phyloP scores from a whole-genome alignment of 2,888 invertebrate genomes.

The Chorisops tibialis region DNA sequence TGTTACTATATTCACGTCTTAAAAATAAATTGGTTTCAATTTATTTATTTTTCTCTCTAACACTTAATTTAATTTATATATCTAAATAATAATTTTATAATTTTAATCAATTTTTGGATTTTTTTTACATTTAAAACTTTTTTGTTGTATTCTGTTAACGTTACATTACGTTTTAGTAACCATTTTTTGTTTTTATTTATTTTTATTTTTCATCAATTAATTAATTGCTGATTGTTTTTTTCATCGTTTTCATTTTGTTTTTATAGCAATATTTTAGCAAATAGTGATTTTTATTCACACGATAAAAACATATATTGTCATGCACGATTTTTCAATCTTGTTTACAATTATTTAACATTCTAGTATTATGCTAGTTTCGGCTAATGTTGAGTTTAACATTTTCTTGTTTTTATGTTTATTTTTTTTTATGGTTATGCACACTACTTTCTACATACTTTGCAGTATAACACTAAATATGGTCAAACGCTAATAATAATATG shows the following conservation, averaged over 20 bases:
- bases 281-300: slow-evolving; percentile 23
- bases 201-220: slow-evolving; percentile 3
- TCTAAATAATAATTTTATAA: no score
- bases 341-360: slow-evolving; percentile 17
- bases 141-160: slow-evolving; percentile 9
- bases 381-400: neutral
- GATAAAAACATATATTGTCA: slow-evolving; percentile 35
- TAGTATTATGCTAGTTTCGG: slow-evolving; percentile 16
- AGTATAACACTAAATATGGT: slow-evolving; percentile 1
- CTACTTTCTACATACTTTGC: slow-evolving; percentile 16
- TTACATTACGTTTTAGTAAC: slow-evolving; percentile 20
- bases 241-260: neutral
- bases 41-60: no score
- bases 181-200: slow-evolving; percentile 8
- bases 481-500: no score
- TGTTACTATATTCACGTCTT: no score
- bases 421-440: no score
- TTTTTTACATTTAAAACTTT: slow-evolving; percentile 1
- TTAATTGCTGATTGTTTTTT: neutral
- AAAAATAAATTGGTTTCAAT: no score
- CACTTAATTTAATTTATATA: no score
- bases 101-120: neutral
- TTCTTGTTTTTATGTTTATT: neutral
- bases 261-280: slow-evolving; percentile 11
- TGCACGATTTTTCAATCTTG: slow-evolving; percentile 31